Evolutionary conservation across 2,797 vertebrate genomes (phyloP).

Genomic region (Tangara arthus): DNA sequence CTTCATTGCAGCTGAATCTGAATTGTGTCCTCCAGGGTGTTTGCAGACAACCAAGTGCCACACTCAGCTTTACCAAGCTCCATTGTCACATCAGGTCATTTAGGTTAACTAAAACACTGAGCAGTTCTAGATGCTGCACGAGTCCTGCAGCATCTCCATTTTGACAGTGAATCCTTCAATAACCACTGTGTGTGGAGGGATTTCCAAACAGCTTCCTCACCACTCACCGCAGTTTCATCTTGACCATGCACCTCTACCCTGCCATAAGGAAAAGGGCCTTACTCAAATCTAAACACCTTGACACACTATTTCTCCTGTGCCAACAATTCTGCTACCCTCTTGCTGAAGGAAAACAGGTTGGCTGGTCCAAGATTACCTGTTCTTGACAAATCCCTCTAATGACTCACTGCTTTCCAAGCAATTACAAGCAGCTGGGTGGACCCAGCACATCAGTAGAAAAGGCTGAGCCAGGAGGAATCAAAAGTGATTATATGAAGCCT

Average conservation of each 20-base stretch:
- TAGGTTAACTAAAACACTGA: not conserved
- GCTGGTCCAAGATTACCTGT: not conserved
- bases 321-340: not conserved
- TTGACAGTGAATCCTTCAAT: not conserved
- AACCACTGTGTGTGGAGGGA: not conserved
- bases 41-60: not conserved
- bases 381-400: not conserved
- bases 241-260: not conserved
- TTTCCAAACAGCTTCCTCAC: not conserved
- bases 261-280: not conserved
- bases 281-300: not conserved
- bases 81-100: not conserved
- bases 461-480: not conserved
- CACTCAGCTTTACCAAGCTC: not conserved
- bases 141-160: not conserved
- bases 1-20: not conserved
- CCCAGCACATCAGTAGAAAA: not conserved
- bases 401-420: not conserved
- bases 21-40: not conserved
- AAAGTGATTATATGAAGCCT: not conserved
- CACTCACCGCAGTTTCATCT: not conserved
- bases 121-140: not conserved
- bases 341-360: not conserved
- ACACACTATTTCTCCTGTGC: fast-evolving
- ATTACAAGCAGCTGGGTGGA: not conserved